Evolutionary conservation across 2,888 invertebrate species (phyloP).

Genomic region (Scaeva pyrastri): DNA sequence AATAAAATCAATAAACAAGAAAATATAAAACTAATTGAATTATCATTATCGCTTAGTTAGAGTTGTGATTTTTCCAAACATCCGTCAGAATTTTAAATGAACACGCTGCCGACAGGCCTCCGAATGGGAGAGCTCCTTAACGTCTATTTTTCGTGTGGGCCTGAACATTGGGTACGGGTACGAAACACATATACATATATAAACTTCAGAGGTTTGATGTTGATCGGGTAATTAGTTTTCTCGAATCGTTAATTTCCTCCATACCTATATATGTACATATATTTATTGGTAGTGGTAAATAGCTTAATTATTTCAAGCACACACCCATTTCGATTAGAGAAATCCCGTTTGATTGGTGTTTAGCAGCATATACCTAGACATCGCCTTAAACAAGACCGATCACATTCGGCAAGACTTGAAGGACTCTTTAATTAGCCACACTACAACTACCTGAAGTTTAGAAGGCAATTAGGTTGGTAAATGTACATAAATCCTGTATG

Average conservation of each 20-base stretch:
- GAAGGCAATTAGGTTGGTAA: slow-evolving; percentile 13
- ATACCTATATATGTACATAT: too few species aligned
- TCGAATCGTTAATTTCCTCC: slow-evolving; percentile 53
- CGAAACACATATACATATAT: too few species aligned
- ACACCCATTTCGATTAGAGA: slow-evolving; percentile 70
- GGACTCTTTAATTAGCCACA: slow-evolving; percentile 21
- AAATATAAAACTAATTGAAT: slow-evolving; percentile 55
- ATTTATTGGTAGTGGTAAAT: slow-evolving; percentile 59
- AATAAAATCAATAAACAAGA: slow-evolving; percentile 44
- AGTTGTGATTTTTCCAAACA: slow-evolving; percentile 55
- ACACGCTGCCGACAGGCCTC: slow-evolving; percentile 7
- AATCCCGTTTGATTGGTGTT: slow-evolving; percentile 60
- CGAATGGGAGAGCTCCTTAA: neutral
- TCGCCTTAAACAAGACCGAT: slow-evolving; percentile 28
- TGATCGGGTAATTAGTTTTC: slow-evolving; percentile 56
- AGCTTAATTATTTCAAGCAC: slow-evolving; percentile 66
- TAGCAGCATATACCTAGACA: slow-evolving; percentile 1
- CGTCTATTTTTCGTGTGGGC: neutral
- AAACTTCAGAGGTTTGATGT: slow-evolving; percentile 7
- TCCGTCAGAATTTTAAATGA: slow-evolving; percentile 64
- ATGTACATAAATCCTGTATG: slow-evolving; percentile 14
- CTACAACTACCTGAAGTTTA: neutral
- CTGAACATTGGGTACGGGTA: neutral
- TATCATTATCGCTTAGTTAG: slow-evolving; percentile 56
- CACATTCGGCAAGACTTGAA: slow-evolving; percentile 30